Base-by-base conservation (phyloP, 2,113 vertebrate genomes). In the Neolamprologus falcicula region DNA sequence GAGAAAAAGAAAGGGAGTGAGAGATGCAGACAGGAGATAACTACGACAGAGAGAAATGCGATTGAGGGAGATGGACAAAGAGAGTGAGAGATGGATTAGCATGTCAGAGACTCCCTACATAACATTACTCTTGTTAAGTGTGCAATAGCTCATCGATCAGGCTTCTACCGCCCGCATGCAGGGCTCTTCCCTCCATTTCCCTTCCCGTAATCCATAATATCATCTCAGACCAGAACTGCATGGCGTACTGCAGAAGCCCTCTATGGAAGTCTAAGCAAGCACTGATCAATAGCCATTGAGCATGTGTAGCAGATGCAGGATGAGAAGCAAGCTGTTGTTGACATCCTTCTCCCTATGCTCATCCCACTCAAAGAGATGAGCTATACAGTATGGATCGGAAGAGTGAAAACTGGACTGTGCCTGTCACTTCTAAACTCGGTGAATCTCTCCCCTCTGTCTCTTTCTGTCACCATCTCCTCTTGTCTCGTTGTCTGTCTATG, bases 121-220 rank as follows among this genome's bases (percentile, higher is more conserved):
- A 94, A 93, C 94, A 95, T 96, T 94, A 95, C 93, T 95, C 95
- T 94, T 95, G 94, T 95, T 94, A 94, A 96, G 95, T 95, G 93
- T 63, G 91, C 93, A 93, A 86, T 91, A 90, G 93, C 92, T 94
- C 94, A 96, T 96, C 92, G 93, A 96, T 96, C 94, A 94, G 91
- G 57, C 90, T 83, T 89, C 92, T 84, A 89, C 91, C 87, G 57
- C 90, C 90, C 59, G 42, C 90, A 90, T 92, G 80, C 90, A 82
- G 24, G 71, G 90, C 90, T 93, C 93, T 83, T 92, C 87, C 83
- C 88, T 91, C 85, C 73, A 81, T 90, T 89, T 90, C 82, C 88
- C 81, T 91, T 94, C 89, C 92, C 55, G 86, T 95, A 93, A 96
- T 95, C 95, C 94, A 95, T 94, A 94, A 91, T 89, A 90, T 92